A percentile compares a stretch with the other conserved stretches of the same genome.
Conservation (phyloP, 2,113 vertebrate species). For the Lampris megalopsis region DNA sequence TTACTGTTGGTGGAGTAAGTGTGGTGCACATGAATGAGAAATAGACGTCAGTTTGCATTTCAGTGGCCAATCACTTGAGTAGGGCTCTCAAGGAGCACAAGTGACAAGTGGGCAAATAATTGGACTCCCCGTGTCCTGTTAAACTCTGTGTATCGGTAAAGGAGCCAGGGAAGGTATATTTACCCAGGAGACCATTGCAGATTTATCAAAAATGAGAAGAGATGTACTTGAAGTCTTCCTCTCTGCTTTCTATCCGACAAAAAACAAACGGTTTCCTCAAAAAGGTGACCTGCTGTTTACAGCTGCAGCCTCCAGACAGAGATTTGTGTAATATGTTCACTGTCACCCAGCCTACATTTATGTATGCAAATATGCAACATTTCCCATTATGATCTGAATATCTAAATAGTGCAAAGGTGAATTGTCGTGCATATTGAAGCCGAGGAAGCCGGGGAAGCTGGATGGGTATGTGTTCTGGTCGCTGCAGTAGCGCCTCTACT, state of each 20-base stretch:
- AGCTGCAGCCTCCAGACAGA: constrained; percentile 9
- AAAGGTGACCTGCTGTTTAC: constrained; percentile 1
- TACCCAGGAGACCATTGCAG: constrained; percentile 28
- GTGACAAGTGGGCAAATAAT: constrained; percentile 77
- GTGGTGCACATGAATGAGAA: constrained; percentile 69
- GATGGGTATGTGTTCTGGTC: no score
- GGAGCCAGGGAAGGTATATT: constrained; percentile 60
- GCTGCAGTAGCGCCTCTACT: no score
- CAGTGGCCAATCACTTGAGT: constrained; percentile 83
- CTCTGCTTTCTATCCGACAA: not conserved
- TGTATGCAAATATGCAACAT: no score
- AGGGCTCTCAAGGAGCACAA: constrained; percentile 73
- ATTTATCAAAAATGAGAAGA: constrained; percentile 64
- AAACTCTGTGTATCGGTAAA: constrained; percentile 63
- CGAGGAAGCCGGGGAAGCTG: no score
- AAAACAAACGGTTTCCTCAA: constrained; percentile 22
- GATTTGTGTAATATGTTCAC: not conserved
- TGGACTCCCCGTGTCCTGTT: constrained; percentile 62
- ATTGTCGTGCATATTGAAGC: no score
- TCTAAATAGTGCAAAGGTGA: no score
- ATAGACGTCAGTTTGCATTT: constrained; percentile 76
- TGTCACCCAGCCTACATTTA: no score
- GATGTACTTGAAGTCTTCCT: constrained; percentile 48
- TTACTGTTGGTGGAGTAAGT: constrained; percentile 74
- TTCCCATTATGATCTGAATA: no score